These are phyloP conservation scores for Micrasema longulum DNA, from an alignment of 1,140 invertebrate genomes.

Conservation along the genomic window DNA sequence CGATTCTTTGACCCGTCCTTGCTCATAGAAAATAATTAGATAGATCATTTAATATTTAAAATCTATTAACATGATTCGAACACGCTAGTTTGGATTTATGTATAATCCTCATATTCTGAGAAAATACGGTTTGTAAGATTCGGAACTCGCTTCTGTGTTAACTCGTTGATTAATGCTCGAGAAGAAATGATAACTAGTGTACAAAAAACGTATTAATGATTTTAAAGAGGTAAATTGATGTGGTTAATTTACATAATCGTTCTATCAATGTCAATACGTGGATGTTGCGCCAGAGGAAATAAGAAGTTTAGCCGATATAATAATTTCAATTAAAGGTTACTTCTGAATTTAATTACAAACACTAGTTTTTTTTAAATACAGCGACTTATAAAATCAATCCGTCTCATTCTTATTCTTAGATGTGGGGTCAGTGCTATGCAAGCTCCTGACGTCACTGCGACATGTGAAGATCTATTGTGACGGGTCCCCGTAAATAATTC, in stretches of 20 bases:
- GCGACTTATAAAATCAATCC: too few species aligned
- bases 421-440: too few species aligned
- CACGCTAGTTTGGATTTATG: slow-evolving; percentile 1
- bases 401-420: too few species aligned
- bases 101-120: too few species aligned
- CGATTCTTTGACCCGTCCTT: neutral
- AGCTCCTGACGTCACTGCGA: too few species aligned
- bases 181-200: slow-evolving; percentile 38
- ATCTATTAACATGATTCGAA: slow-evolving; percentile 14
- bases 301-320: too few species aligned
- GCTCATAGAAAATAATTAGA: neutral
- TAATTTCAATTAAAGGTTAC: too few species aligned
- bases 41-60: neutral
- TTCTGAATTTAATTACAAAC: neutral
- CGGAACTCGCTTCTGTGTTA: slow-evolving; percentile 13
- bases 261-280: slow-evolving; percentile 48
- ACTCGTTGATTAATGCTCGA: slow-evolving; percentile 43
- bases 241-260: slow-evolving; percentile 45
- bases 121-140: neutral
- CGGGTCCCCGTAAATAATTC: too few species aligned
- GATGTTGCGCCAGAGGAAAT: slow-evolving; percentile 29
- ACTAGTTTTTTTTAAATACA: too few species aligned
- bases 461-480: too few species aligned
- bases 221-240: slow-evolving; percentile 49
- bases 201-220: slow-evolving; percentile 46